Conservation (phyloP, 2,797 vertebrate genomes). For the Cynodonichthys magdalenae region DNA sequence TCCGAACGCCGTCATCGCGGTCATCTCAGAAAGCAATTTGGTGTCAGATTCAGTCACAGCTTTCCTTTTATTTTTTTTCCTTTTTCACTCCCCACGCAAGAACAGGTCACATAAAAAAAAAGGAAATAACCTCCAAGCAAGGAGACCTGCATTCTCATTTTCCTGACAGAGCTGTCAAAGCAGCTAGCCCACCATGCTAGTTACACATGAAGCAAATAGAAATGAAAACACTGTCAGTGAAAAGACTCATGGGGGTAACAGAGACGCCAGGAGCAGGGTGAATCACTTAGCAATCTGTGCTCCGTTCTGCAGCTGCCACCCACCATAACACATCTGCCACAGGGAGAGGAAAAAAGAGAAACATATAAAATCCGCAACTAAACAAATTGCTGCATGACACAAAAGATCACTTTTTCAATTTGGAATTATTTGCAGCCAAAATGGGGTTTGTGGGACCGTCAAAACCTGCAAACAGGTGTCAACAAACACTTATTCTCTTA, state of each 20-base stretch:
- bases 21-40: constrained; percentile 21
- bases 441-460: constrained; percentile 18
- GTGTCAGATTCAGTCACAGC: constrained; percentile 19
- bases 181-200: constrained; percentile 41
- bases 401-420: constrained; percentile 64
- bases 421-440: constrained; percentile 64
- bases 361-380: constrained; percentile 25
- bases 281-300: constrained; percentile 77
- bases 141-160: constrained; percentile 49
- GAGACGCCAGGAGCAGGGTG: constrained; percentile 69
- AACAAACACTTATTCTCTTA: constrained; percentile 27
- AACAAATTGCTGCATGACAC: constrained; percentile 62
- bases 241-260: constrained; percentile 70
- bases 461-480: constrained; percentile 47
- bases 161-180: constrained; percentile 67
- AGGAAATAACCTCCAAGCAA: constrained; percentile 53
- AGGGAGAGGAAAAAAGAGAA: constrained; percentile 49
- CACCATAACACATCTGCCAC: constrained; percentile 75
- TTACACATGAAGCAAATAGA: constrained; percentile 72
- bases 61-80: constrained; percentile 15
- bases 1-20: constrained; percentile 17
- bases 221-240: constrained; percentile 74
- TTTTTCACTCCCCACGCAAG: neutral
- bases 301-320: constrained; percentile 74
- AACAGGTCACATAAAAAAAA: constrained; percentile 31